A percentile compares a stretch with the other conserved stretches of the same genome.
These are phyloP conservation scores for Zaprionus tsacasi DNA, from an alignment of 1,140 invertebrate genomes.

Conservation along the genomic window DNA sequence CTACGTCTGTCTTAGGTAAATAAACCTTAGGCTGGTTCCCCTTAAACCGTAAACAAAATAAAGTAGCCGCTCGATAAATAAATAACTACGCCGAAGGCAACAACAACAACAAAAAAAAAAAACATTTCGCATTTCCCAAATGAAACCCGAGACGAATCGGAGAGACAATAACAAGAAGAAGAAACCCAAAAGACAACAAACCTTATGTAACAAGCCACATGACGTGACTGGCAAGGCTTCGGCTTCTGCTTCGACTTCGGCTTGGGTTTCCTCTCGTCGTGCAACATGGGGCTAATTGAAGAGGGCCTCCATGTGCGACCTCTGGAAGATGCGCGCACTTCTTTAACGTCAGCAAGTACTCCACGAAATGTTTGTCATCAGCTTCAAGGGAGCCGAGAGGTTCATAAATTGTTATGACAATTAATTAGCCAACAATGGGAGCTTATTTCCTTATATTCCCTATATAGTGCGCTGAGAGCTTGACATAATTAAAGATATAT, in stretches of 20 bases:
- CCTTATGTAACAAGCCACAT: constrained; percentile 54
- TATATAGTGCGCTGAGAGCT: neutral
- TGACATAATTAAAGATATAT: neutral
- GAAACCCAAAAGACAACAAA: constrained; percentile 32
- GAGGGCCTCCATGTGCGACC: constrained; percentile 24
- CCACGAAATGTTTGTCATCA: constrained; percentile 19
- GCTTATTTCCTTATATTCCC: neutral
- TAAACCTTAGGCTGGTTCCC: neutral
- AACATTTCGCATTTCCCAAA: constrained; percentile 55
- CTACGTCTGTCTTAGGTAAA: neutral
- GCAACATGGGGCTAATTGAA: constrained; percentile 6
- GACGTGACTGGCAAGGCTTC: constrained; percentile 76
- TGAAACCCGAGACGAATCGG: constrained; percentile 50
- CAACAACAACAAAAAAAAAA: constrained; percentile 15
- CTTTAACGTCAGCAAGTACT: constrained; percentile 19
- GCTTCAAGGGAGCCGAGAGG: constrained; percentile 32
- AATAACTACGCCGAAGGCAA: constrained; percentile 34
- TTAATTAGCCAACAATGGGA: constrained; percentile 41
- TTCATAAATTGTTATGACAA: constrained; percentile 72
- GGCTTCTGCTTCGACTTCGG: neutral
- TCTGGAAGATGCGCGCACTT: constrained; percentile 26
- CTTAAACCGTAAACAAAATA: constrained; percentile 20
- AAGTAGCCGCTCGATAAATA: constrained; percentile 53
- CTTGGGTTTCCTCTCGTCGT: neutral
- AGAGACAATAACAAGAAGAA: constrained; percentile 29